Base-by-base conservation (phyloP, 2,113 vertebrate genomes). In the Oncorhynchus tshawytscha region DNA sequence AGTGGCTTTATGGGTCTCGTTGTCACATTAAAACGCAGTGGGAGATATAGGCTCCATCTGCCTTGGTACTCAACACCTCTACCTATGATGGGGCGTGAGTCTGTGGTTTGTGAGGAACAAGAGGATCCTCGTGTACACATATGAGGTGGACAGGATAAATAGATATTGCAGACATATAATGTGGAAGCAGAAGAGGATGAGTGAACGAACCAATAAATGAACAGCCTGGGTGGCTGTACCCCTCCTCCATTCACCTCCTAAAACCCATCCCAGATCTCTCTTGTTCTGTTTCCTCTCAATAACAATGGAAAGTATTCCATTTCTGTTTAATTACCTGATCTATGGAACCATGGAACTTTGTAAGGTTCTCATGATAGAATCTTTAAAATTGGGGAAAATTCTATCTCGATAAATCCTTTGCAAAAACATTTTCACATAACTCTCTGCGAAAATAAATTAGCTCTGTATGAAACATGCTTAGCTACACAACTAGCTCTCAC, bases 261-360 rank as follows among this genome's bases (percentile, higher is more conserved):
- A 25, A 78, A 6, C 34, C 5, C 68, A 76, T 78, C 51, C 72
- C 70, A 81, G 49, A 78, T 73, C 72, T 71, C n/a, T 39, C 7
- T 7, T 39, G 34, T 39, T 31, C 54, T 51, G 12, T 72, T 70
- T 75, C 0, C 0, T 76, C 74, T 77, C 62, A 66, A 24, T 54
- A 89, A 87, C 83, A 91, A 91, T 91, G 88, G 88, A 68, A 87
- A 74, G 85, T 89, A 90, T 89, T 67, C 75, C 78, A 72, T 54
- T 77, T 22, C 71, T 83, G 85, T 81, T 87, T 84, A 84, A 77
- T 91, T 88, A 84, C 88, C 80, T 88, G 81, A 85, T 78, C 83
- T 59, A 24, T 80, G 82, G 86, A 76, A 82, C 78, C 49, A n/a
- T 72, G 66, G 78, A 39, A 78, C 6, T 39, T 39, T 7, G 12